Conservation (phyloP, 1,140 invertebrate species). For the Holcopasites calliopsidis region DNA sequence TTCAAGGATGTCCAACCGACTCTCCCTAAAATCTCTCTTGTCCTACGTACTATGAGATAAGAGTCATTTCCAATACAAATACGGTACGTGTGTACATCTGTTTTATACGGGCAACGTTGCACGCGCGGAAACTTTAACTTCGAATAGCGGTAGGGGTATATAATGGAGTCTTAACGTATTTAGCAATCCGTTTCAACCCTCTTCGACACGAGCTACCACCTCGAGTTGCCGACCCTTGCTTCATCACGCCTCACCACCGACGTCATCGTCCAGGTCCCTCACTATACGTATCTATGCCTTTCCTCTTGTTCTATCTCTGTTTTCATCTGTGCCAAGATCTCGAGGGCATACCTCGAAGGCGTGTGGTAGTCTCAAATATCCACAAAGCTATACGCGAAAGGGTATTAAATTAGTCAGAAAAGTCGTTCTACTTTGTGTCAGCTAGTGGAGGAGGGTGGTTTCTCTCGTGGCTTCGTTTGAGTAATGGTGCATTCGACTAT, state of each 20-base stretch:
- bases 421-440: neutral
- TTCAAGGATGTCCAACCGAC: no score
- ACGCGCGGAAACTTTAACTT: conserved; percentile 15
- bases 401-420: conserved; percentile 38
- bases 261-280: conserved; percentile 20
- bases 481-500: neutral
- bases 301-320: neutral
- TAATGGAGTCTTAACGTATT: neutral
- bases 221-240: neutral
- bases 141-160: neutral
- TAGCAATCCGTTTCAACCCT: conserved; percentile 11
- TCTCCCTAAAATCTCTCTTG: neutral
- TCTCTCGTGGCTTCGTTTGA: neutral
- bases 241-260: conserved; percentile 17
- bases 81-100: conserved; percentile 17
- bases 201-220: neutral
- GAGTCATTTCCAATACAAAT: conserved; percentile 39
- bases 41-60: neutral
- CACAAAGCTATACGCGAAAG: neutral
- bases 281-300: no score
- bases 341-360: neutral
- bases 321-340: conserved; percentile 5
- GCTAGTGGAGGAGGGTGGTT: neutral
- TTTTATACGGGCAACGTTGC: conserved; percentile 13
- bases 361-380: conserved; percentile 8